A percentile compares a stretch with the other conserved stretches of the same genome.
Evolutionary conservation across 2,113 vertebrate genomes (phyloP).

Genomic region (Lanius collurio): DNA sequence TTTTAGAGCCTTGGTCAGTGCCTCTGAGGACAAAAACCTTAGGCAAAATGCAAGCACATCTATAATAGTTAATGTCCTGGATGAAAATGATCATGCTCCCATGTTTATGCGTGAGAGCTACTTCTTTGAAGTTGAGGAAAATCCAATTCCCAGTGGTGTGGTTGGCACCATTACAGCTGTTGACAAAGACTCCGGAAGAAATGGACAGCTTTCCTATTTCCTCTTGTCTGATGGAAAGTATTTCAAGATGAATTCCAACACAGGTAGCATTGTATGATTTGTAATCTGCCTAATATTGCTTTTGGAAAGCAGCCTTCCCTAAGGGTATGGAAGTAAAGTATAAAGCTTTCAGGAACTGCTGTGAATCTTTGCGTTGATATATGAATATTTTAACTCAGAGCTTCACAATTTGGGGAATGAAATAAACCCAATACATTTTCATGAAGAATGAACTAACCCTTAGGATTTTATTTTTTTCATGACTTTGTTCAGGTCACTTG

Average conservation of each 20-base stretch:
- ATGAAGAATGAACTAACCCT: not conserved
- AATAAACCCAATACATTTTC: not conserved
- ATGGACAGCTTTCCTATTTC: constrained; percentile 87
- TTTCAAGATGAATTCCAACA: constrained; percentile 91
- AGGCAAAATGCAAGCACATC: constrained; percentile 74
- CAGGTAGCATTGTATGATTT: constrained; percentile 78
- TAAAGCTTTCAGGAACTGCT: not conserved
- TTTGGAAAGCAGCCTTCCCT: not conserved
- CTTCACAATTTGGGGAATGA: not conserved
- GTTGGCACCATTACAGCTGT: constrained; percentile 81
- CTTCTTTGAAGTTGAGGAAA: constrained; percentile 87
- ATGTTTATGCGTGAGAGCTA: constrained; percentile 75
- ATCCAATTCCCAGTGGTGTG: constrained; percentile 76
- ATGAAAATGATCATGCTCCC: constrained; percentile 89
- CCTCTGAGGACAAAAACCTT: not conserved
- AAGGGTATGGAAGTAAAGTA: not conserved
- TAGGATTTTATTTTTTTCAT: not conserved
- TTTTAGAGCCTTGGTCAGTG: constrained; percentile 77
- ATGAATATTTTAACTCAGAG: not conserved
- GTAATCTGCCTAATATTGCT: not conserved
- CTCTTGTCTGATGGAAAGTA: constrained; percentile 88
- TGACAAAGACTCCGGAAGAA: constrained; percentile 86
- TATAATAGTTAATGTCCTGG: constrained; percentile 81
- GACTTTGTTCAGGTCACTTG: not conserved
- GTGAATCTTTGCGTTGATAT: not conserved